Conservation (phyloP, 2,888 invertebrate species). For the Trisateles emortualis region DNA sequence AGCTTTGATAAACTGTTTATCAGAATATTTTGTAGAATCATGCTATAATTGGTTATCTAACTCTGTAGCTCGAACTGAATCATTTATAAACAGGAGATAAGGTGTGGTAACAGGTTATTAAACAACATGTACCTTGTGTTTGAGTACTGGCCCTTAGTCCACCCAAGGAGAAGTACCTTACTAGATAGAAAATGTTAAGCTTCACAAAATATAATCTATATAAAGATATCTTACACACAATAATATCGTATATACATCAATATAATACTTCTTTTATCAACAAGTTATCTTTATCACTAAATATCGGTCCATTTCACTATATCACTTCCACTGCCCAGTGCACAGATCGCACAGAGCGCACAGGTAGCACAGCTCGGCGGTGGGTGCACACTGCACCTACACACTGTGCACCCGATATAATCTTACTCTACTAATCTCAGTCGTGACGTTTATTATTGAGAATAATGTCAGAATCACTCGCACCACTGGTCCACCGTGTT, state of each 20-base stretch:
- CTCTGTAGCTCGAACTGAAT: not conserved
- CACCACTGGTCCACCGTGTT: not conserved
- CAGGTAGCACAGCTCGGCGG: too few relatives aligned
- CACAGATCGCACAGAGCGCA: too few relatives aligned
- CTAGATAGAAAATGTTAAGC: slow-evolving; percentile 17
- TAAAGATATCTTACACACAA: slow-evolving; percentile 44
- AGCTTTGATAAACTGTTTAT: not conserved
- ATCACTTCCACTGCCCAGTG: not conserved
- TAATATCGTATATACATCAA: slow-evolving; percentile 46
- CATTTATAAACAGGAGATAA: not conserved
- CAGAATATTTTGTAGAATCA: not conserved
- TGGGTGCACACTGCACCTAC: not conserved
- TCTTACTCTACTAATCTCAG: slow-evolving; percentile 47
- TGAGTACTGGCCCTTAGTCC: too few relatives aligned
- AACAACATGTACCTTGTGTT: too few relatives aligned
- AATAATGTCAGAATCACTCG: slow-evolving; percentile 27
- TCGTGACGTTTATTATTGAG: slow-evolving; percentile 26
- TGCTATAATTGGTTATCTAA: not conserved
- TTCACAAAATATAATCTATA: slow-evolving; percentile 29
- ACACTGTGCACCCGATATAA: not conserved
- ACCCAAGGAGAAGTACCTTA: too few relatives aligned
- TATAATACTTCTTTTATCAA: slow-evolving; percentile 54
- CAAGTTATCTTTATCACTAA: slow-evolving; percentile 29
- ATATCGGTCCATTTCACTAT: slow-evolving; percentile 18
- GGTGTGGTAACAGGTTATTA: too few relatives aligned